These are phyloP conservation scores for Perccottus glenii DNA, from an alignment of 2,113 vertebrate species.

Conservation along the genomic window DNA sequence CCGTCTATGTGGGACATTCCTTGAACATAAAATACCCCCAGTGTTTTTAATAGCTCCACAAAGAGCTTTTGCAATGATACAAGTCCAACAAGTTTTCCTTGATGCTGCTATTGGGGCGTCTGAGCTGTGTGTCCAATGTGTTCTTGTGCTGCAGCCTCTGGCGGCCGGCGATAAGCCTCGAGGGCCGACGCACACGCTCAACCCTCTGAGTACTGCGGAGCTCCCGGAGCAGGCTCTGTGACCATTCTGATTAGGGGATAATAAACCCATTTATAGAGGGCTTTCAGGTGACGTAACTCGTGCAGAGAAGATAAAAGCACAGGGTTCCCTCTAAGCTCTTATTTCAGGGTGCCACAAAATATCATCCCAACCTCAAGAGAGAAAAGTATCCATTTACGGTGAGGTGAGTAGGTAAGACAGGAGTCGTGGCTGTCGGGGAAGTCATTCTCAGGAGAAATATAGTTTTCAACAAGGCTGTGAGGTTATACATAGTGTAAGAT, in stretches of 20 bases:
- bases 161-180: conserved; percentile 57
- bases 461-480: not conserved
- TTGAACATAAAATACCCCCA: not conserved
- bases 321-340: conserved; percentile 33
- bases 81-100: conserved; percentile 17
- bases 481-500: not conserved
- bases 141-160: conserved; percentile 61
- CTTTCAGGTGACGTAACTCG: conserved; percentile 60
- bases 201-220: conserved; percentile 30
- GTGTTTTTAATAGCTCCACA: conserved; percentile 22
- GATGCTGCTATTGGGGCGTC: conserved; percentile 11
- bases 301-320: conserved; percentile 42
- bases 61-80: conserved; percentile 11
- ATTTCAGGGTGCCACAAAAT: conserved; percentile 42
- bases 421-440: not conserved
- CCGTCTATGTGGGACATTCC: not conserved
- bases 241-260: conserved; percentile 70
- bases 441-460: not conserved
- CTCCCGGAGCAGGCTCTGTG: conserved; percentile 58
- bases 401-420: not conserved
- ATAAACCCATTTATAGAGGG: conserved; percentile 63
- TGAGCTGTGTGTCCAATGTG: conserved; percentile 58
- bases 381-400: conserved; percentile 1
- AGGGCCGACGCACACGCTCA: conserved; percentile 36
- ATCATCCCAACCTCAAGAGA: conserved; percentile 29